phyloP scores from a whole-genome alignment of 2,113 vertebrate genomes.

The Sialia sialis region DNA sequence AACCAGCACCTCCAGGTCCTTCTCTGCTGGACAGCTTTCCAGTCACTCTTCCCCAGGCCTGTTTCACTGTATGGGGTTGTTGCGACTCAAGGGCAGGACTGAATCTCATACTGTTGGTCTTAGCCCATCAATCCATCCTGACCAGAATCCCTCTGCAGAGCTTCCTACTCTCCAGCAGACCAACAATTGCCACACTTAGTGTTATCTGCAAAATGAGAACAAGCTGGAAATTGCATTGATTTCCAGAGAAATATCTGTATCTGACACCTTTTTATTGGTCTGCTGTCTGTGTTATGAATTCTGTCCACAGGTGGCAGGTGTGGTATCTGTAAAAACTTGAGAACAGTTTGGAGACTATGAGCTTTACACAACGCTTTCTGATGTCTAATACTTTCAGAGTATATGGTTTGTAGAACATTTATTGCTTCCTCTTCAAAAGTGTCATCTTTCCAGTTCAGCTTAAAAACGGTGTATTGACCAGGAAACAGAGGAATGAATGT shows the following conservation, averaged over 20 bases:
- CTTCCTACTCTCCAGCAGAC: neutral
- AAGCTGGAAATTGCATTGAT: neutral
- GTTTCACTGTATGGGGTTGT: neutral
- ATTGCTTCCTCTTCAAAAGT: neutral
- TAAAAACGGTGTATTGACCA: neutral
- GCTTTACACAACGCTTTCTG: neutral
- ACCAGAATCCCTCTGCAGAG: neutral
- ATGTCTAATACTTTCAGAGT: neutral
- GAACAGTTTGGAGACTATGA: rapidly evolving
- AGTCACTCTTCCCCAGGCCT: neutral
- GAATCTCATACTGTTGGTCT: neutral
- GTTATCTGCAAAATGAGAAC: neutral
- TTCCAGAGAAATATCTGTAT: neutral
- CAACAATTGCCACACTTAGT: neutral
- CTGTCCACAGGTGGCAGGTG: neutral
- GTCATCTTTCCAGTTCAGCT: neutral
- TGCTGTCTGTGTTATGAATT: rapidly evolving
- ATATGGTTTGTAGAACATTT: neutral
- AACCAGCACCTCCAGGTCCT: neutral
- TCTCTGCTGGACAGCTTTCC: neutral
- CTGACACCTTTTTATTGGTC: neutral
- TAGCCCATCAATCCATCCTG: neutral
- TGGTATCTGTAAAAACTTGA: neutral
- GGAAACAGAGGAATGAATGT: neutral
- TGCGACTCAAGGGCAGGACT: neutral